These are phyloP conservation scores for Austrofundulus limnaeus DNA, from an alignment of 2,113 vertebrate species.

Conservation along the genomic window DNA sequence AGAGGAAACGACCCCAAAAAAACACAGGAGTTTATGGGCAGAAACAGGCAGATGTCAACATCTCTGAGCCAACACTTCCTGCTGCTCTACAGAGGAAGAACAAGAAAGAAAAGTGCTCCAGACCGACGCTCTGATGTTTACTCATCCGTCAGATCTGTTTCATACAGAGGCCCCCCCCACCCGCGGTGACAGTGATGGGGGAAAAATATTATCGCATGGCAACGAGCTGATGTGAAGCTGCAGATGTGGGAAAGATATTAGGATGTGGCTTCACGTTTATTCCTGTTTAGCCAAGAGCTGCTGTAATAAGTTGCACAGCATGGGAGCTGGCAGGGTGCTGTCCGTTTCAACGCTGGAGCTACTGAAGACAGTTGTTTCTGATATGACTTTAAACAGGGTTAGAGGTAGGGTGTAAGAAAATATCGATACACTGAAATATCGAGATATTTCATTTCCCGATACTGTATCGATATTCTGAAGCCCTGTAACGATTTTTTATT, in stretches of 20 bases:
- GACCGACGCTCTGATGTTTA: not conserved
- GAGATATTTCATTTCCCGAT: no score
- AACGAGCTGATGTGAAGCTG: not conserved
- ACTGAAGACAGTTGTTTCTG: not conserved
- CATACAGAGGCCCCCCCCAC: not conserved
- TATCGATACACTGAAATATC: no score
- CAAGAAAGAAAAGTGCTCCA: not conserved
- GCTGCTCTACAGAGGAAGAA: constrained; percentile 4
- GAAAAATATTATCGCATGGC: constrained; percentile 3
- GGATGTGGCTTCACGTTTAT: not conserved
- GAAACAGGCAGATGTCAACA: constrained; percentile 50
- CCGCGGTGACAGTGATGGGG: not conserved
- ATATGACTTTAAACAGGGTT: not conserved
- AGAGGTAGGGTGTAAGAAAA: no score
- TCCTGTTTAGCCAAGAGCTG: not conserved
- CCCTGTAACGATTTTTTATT: no score
- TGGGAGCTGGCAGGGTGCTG: not conserved
- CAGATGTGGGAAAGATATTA: constrained; percentile 1
- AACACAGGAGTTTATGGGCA: constrained; percentile 59
- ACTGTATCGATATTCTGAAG: no score
- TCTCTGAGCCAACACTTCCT: constrained; percentile 7
- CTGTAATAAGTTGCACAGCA: not conserved
- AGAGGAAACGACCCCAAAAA: constrained; percentile 60
- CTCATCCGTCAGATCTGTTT: constrained; percentile 22
- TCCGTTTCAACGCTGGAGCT: not conserved